Evolutionary conservation across 2,888 invertebrate genomes (phyloP).

Genomic region (Pollenia labialis): DNA sequence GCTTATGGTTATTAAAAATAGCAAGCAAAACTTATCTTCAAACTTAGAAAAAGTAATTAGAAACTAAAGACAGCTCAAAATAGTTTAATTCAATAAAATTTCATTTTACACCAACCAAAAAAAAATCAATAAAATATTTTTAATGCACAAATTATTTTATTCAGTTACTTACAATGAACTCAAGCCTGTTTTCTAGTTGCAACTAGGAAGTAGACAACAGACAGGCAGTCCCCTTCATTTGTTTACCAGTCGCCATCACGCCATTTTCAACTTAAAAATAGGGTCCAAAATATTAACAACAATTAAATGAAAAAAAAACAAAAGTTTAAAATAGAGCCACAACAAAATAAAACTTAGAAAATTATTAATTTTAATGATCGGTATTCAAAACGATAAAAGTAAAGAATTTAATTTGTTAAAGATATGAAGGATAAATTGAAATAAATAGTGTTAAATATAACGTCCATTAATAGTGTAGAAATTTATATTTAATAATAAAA

Average conservation of each 20-base stretch:
- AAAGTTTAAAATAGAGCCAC: constrained; percentile 3
- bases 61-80: constrained; percentile 34
- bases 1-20: no score
- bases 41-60: neutral
- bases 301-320: constrained; percentile 29
- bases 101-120: neutral
- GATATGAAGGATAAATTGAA: constrained; percentile 29
- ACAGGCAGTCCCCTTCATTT: neutral
- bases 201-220: constrained; percentile 5
- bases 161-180: neutral
- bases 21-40: neutral
- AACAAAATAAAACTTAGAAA: constrained; percentile 4
- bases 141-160: constrained; percentile 43
- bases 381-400: constrained; percentile 12
- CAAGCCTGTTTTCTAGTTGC: neutral
- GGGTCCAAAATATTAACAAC: constrained; percentile 66
- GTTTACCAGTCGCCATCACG: constrained; percentile 23
- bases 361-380: constrained; percentile 20
- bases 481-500: constrained; percentile 50
- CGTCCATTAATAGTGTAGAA: constrained; percentile 69
- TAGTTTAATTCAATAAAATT: constrained; percentile 7
- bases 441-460: constrained; percentile 69
- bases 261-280: constrained; percentile 59
- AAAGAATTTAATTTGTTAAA: constrained; percentile 13
- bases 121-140: neutral